A percentile compares a stretch with the other conserved stretches of the same genome.
phyloP scores from a whole-genome alignment of 2,113 vertebrate genomes.

The Anoura caudifer region DNA sequence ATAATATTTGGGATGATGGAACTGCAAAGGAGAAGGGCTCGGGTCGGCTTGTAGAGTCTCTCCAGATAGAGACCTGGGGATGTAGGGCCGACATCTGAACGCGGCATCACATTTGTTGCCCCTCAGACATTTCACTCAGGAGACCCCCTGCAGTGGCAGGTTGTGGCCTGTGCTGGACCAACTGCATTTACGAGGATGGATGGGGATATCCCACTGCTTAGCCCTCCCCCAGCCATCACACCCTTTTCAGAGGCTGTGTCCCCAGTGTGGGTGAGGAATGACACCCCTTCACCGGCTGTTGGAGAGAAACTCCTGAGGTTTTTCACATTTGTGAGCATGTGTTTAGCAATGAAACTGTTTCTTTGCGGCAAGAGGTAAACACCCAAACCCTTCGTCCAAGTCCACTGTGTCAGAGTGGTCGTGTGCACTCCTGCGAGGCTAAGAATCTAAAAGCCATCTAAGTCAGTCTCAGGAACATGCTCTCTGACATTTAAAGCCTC shows the following conservation, averaged over 20 bases:
- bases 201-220: rapidly evolving
- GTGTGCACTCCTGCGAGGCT: constrained; percentile 20
- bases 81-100: background rate
- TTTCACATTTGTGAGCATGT: background rate
- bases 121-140: background rate
- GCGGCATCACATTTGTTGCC: background rate
- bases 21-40: background rate
- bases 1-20: background rate
- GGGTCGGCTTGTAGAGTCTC: rapidly evolving
- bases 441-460: constrained; percentile 28
- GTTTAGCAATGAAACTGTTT: constrained; percentile 24
- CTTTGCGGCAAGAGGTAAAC: constrained; percentile 57
- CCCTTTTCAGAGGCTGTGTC: rapidly evolving
- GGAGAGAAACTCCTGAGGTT: background rate
- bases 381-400: constrained; percentile 44
- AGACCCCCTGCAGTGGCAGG: background rate
- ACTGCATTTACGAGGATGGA: rapidly evolving
- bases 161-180: background rate
- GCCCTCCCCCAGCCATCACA: background rate
- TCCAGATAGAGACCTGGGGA: background rate
- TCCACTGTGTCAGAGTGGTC: constrained; percentile 39
- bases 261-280: background rate
- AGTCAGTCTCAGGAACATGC: constrained; percentile 32
- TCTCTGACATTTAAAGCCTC: constrained; percentile 58
- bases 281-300: rapidly evolving